Conservation (phyloP, 1,140 invertebrate genomes). For the Eulimnadia texana region DNA sequence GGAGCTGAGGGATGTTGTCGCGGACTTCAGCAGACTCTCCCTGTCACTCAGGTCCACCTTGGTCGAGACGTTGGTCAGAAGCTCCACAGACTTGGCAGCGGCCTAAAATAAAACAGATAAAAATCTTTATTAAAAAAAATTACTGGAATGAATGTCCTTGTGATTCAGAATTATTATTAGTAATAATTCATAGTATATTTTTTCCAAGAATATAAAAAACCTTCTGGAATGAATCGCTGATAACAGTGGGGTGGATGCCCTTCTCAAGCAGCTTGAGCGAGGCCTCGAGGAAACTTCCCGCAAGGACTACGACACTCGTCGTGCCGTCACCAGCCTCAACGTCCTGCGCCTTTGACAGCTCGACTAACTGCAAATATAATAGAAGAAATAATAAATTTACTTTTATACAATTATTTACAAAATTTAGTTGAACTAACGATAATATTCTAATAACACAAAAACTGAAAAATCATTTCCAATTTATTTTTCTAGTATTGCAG, state of each 20-base stretch:
- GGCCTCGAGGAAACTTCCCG: constrained; percentile 87
- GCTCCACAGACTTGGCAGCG: constrained; percentile 65
- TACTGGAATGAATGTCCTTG: neutral
- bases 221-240: constrained; percentile 91
- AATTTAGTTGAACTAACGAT: too few species aligned
- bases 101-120: constrained; percentile 34
- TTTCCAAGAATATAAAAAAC: neutral
- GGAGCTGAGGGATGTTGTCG: constrained; percentile 93
- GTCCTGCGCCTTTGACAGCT: constrained; percentile 96
- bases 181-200: too few species aligned
- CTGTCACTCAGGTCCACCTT: constrained; percentile 77
- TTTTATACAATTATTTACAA: constrained; percentile 2
- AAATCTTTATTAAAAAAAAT: neutral
- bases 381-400: constrained; percentile 18
- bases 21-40: constrained; percentile 78
- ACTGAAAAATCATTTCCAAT: too few species aligned
- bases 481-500: too few species aligned
- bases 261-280: constrained; percentile 81
- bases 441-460: too few species aligned
- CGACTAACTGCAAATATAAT: constrained; percentile 85
- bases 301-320: constrained; percentile 91
- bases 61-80: constrained; percentile 70
- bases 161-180: too few species aligned
- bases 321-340: constrained; percentile 99
- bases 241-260: constrained; percentile 94